Evolutionary conservation across 2,113 vertebrate genomes (phyloP).

Genomic region (Semnopithecus entellus): DNA sequence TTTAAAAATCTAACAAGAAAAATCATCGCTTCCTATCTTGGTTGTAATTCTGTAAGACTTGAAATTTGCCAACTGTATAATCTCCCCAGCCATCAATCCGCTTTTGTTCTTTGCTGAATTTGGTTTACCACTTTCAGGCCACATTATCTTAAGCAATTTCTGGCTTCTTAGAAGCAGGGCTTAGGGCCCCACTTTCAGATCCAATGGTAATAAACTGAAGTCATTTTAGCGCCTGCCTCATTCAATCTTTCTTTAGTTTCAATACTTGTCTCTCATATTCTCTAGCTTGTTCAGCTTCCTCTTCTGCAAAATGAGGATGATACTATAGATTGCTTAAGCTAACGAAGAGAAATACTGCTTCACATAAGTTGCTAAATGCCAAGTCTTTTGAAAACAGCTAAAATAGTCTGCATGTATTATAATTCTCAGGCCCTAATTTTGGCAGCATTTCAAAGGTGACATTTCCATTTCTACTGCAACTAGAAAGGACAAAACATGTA

Average conservation of each 20-base stretch:
- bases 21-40: background rate
- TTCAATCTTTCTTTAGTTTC: background rate
- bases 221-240: background rate
- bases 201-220: background rate
- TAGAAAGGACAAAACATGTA: background rate
- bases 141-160: background rate
- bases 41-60: background rate
- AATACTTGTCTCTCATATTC: background rate
- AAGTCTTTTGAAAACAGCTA: conserved; percentile 5
- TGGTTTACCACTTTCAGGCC: background rate
- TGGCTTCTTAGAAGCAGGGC: background rate
- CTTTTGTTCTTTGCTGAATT: background rate
- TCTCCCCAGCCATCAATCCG: background rate
- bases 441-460: background rate
- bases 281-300: background rate
- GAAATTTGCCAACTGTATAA: background rate
- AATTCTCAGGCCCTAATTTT: background rate
- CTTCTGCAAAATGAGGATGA: background rate
- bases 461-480: background rate
- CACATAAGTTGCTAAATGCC: background rate
- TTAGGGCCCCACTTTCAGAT: background rate
- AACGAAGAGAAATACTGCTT: background rate
- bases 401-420: background rate
- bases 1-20: background rate
- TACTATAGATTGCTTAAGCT: background rate